These are phyloP conservation scores for Fratercula arctica DNA, from an alignment of 2,797 vertebrate species.

Conservation along the genomic window DNA sequence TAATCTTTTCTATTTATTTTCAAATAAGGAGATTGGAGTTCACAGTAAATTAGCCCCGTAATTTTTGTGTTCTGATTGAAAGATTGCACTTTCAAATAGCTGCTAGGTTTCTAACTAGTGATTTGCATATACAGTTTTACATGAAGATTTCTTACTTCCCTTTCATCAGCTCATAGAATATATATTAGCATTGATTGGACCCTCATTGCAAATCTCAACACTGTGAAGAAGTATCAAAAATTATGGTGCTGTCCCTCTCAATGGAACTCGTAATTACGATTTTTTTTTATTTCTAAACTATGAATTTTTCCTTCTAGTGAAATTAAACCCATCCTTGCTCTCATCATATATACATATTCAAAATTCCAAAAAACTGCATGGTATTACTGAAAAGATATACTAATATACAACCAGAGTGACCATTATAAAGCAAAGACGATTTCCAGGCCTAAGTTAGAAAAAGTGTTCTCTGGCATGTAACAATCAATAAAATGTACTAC, in stretches of 20 bases:
- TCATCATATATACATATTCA: background rate
- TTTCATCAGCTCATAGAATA: conserved; percentile 16
- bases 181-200: conserved; percentile 30
- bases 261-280: background rate
- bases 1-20: conserved; percentile 55
- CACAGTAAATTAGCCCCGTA: conserved; percentile 35
- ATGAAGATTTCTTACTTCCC: conserved; percentile 7
- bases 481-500: background rate
- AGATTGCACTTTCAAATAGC: conserved; percentile 34
- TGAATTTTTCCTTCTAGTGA: background rate
- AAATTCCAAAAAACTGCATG: background rate
- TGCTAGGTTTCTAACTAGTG: conserved; percentile 10
- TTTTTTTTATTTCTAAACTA: background rate
- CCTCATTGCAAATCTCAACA: background rate
- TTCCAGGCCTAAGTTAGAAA: background rate
- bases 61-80: conserved; percentile 51
- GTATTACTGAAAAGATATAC: background rate
- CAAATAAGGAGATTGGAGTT: conserved; percentile 30
- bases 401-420: background rate
- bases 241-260: background rate
- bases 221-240: conserved; percentile 33
- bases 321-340: conserved; percentile 3
- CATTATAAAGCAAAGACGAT: background rate
- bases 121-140: conserved; percentile 24
- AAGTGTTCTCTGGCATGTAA: background rate